Evolutionary conservation across 2,888 invertebrate species (phyloP), one percentile per base, ranked within the genome.

Genomic region (Leuctra nigra): DNA sequence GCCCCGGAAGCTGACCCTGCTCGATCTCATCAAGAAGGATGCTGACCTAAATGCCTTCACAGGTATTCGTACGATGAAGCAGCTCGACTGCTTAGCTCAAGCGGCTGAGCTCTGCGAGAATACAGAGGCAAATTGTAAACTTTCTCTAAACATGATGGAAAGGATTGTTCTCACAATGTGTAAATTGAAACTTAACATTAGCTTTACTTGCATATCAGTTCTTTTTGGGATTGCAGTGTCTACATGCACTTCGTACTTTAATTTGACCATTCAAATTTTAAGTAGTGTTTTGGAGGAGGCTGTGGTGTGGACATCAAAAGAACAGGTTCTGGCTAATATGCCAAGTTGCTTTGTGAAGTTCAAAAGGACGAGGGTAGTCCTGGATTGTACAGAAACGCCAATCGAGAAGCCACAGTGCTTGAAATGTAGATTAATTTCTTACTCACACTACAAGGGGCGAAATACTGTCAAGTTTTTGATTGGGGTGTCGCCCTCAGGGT

Each of bases 311-410:
- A 61, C 62, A 46, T 29, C 57, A 9, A 61, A 56, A 56, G 44
- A 63, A 44, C 62, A 64, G 61, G 62, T 63, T 20, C 41, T 50
- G n/a, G 47, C 54, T 7, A 66, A 64, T 61, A 60, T 64, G 36
- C 65, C 65, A 9, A 56, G 53, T 25, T 65, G 63, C 61, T 68
- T 67, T 61, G 2, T 63, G 44, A 59, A 61, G 4, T 66, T 62
- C 61, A 38, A 53, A 35, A 57, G 61, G 41, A 60, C 61, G 6
- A 57, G 61, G 16, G 57, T 65, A 33, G 63, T 66, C 0, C 53
- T 67, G n/a, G 65, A 67, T 58, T 66, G 65, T 52, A 64, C 63
- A 1, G 66, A 66, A 55, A 59, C 66, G 29, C 24, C 47, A 36
- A 57, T 64, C 14, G 61, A 65, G 50, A 61, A 58, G 33, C 62